phyloP scores from a whole-genome alignment of 1,140 invertebrate species.

The Ladona fulva region DNA sequence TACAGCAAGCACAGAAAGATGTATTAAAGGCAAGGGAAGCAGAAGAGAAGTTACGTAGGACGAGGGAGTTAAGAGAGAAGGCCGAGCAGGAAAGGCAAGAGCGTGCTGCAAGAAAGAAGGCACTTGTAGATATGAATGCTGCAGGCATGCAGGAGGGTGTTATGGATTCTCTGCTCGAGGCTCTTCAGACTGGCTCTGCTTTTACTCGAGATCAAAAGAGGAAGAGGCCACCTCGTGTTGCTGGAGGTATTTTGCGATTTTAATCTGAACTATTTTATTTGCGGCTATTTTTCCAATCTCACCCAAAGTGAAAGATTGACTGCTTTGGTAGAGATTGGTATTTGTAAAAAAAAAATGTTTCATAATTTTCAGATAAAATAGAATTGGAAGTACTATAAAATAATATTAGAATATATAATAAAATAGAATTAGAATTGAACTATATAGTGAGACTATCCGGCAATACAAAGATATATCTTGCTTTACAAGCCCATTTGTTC shows the following conservation, averaged over 20 bases:
- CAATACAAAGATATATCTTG: no score
- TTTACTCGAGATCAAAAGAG: slow-evolving; percentile 77
- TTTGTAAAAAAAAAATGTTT: no score
- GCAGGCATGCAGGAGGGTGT: slow-evolving; percentile 85
- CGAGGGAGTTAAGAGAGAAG: slow-evolving; percentile 75
- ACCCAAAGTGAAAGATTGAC: no score
- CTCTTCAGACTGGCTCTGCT: slow-evolving; percentile 84
- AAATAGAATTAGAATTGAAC: no score
- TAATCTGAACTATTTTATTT: no score
- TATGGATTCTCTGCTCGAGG: slow-evolving; percentile 93
- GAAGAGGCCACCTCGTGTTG: slow-evolving; percentile 60
- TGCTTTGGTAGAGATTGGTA: no score
- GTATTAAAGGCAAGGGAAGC: slow-evolving; percentile 72
- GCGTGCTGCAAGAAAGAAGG: slow-evolving; percentile 67
- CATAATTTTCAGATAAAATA: no score
- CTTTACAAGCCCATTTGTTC: no score
- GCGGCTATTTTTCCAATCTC: no score
- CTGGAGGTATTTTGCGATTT: slow-evolving; percentile 69
- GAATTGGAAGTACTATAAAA: no score
- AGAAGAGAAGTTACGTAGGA: slow-evolving; percentile 76
- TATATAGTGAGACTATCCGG: no score
- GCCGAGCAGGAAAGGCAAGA: slow-evolving; percentile 76
- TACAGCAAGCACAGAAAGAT: slow-evolving; percentile 77
- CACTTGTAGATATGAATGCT: slow-evolving; percentile 84
- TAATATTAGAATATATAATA: no score